Evolutionary conservation across 2,113 vertebrate genomes (phyloP), one percentile per base, ranked within the genome.

Genomic region (Gasterosteus aculeatus): DNA sequence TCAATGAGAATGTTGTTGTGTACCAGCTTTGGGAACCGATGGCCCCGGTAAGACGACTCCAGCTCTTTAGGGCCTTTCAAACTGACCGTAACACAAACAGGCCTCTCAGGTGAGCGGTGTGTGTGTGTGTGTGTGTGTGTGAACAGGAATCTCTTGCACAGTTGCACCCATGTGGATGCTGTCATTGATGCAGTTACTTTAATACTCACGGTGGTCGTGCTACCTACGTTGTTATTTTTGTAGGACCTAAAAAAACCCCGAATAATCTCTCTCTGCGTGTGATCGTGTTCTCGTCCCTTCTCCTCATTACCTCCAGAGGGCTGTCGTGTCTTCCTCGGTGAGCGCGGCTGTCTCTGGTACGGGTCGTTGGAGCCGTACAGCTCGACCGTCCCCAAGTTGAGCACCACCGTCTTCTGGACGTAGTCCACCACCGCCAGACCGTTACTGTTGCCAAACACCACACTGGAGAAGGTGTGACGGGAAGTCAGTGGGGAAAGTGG

Each of bases 401-500:
- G 95, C 2, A 99, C 94, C 4, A 97, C 95, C 4, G 97, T 95
- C 93, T 98, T 99, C 95, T 99, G 98, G 72, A 99, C 90, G 88
- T 98, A 99, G 95, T 99, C 98, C 76, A 99, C 96, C 87, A 99
- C 96, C 0, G 96, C 98, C 86, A 99, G 96, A 82, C 98, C 98
- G 57, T 96, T 99, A 81, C 95, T 98, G 89, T 99, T 99, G 83
- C 98, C 98, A 94, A 99, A 99, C 91, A 97, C 97, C 93, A 98
- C 86, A 63, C 91, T 93, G 86, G 10, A 39, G 19, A 26, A 10
- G 58, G 26, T 19, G 33, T 1, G 15, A 42, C 3, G 61, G n/a
- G 22, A 26, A 78, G 53, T 53, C 12, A 26, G 19, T 26, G 67
- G 8, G 39, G 57, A 2, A 61, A 26, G 58, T n/a, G 22, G 39